Conservation (phyloP, 2,113 vertebrate species). For the Muscicapa adusta region DNA sequence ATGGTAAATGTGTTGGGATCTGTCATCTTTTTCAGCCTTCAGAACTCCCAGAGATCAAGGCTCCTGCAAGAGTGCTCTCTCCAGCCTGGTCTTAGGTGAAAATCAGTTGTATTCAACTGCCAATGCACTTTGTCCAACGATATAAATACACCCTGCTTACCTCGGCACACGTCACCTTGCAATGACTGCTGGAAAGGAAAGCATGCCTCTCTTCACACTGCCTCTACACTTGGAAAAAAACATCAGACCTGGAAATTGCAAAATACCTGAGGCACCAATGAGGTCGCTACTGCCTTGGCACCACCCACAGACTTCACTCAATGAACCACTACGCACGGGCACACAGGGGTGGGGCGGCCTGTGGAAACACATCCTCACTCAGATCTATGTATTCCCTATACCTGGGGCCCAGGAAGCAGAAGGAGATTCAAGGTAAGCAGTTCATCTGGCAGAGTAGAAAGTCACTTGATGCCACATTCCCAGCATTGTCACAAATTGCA, state of each 20-base stretch:
- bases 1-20: background rate
- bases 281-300: background rate
- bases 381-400: rapidly evolving
- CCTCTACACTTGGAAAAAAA: background rate
- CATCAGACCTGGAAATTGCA: background rate
- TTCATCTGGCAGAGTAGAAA: background rate
- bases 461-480: background rate
- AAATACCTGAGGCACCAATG: background rate
- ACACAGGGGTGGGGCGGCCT: background rate
- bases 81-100: background rate
- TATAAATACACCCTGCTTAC: background rate
- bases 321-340: rapidly evolving
- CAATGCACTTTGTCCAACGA: background rate
- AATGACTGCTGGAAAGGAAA: background rate
- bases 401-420: background rate
- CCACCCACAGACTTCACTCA: background rate
- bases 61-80: background rate
- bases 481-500: background rate
- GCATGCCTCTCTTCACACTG: background rate
- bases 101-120: background rate
- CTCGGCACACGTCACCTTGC: background rate
- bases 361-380: background rate
- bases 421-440: background rate
- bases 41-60: background rate
- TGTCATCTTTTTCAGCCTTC: background rate